Evolutionary conservation across 2,797 vertebrate species (phyloP).

Genomic region (Streptopelia turtur): DNA sequence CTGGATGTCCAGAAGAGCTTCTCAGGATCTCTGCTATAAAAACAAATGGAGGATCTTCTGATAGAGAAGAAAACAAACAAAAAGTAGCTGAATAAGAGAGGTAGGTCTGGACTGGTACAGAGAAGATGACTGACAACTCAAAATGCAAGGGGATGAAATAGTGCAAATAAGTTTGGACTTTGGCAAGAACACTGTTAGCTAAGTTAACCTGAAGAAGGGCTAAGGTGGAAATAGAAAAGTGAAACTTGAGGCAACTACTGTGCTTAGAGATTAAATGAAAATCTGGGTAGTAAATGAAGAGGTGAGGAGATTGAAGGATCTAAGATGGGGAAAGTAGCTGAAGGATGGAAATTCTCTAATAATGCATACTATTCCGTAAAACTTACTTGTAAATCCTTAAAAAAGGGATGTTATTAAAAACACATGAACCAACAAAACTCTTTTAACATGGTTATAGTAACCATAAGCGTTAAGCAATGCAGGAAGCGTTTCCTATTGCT

Average conservation of each 20-base stretch:
- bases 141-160: not conserved
- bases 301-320: not conserved
- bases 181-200: not conserved
- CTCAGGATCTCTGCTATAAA: not conserved
- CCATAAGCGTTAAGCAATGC: not conserved
- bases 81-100: not conserved
- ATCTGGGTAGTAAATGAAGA: not conserved
- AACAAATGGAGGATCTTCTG: not conserved
- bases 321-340: not conserved
- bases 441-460: not conserved
- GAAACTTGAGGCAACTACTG: not conserved
- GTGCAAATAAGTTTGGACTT: not conserved
- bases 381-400: not conserved
- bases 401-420: not conserved
- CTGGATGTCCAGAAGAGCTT: not conserved
- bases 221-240: not conserved
- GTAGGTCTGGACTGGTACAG: not conserved
- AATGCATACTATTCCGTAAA: not conserved
- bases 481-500: not conserved
- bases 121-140: not conserved
- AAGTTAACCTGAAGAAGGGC: not conserved
- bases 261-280: not conserved
- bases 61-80: not conserved
- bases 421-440: not conserved
- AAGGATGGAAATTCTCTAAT: not conserved